A percentile compares a stretch with the other conserved stretches of the same genome.
phyloP scores from a whole-genome alignment of 2,888 invertebrate species.

The Andrena haemorrhoa region DNA sequence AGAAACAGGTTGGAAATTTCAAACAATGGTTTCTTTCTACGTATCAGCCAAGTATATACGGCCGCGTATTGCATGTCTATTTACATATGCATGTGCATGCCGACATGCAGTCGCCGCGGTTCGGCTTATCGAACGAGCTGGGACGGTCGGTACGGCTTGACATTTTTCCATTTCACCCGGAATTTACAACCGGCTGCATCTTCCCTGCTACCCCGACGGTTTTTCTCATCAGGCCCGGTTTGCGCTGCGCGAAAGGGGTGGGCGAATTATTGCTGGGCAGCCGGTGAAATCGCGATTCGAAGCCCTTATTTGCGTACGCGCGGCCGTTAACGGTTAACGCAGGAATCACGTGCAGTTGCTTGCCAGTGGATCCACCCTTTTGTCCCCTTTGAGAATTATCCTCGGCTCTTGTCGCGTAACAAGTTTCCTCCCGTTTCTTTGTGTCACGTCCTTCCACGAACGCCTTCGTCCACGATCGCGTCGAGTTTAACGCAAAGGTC shows the following conservation, averaged over 20 bases:
- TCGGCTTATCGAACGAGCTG: slow-evolving; percentile 68
- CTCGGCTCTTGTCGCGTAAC: not conserved
- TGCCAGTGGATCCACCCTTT: not conserved
- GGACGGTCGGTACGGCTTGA: slow-evolving; percentile 56
- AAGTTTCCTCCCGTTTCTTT: not conserved
- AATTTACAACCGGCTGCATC: slow-evolving; percentile 65
- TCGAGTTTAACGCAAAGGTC: slow-evolving; percentile 32
- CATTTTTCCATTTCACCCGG: slow-evolving; percentile 70
- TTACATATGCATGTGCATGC: slow-evolving; percentile 71
- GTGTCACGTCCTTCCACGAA: not conserved
- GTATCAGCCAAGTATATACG: slow-evolving; percentile 30
- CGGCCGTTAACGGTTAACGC: too few species aligned
- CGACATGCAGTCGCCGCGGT: slow-evolving; percentile 67
- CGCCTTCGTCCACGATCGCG: not conserved
- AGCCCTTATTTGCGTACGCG: not conserved
- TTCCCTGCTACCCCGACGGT: slow-evolving; percentile 43
- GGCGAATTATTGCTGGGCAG: slow-evolving; percentile 32
- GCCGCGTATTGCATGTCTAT: slow-evolving; percentile 56
- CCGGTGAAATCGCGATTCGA: not conserved
- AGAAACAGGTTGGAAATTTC: slow-evolving; percentile 45
- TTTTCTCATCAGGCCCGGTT: slow-evolving; percentile 57
- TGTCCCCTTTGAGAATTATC: slow-evolving; percentile 21
- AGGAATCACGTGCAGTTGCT: not conserved
- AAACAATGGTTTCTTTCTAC: slow-evolving; percentile 52
- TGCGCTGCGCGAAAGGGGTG: not conserved